Percentiles rank a stretch among this genome's conserved stretches.
Conservation (phyloP, 2,797 vertebrate species). For the Poeciliopsis infans region DNA sequence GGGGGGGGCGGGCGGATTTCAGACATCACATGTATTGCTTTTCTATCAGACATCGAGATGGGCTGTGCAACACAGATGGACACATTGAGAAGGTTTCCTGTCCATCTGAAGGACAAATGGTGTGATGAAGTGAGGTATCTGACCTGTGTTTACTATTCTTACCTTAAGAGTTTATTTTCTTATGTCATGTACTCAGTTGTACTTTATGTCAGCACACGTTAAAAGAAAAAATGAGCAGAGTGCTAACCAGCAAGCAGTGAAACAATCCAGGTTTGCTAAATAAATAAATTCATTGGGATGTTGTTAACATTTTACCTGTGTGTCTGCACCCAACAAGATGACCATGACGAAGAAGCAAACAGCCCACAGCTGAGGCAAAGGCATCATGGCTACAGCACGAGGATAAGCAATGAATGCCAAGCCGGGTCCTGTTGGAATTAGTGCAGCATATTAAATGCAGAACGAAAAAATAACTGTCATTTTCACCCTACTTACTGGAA, state of each 20-base stretch:
- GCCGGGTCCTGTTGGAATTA: constrained; percentile 68
- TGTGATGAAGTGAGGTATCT: not conserved
- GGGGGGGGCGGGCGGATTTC: not conserved
- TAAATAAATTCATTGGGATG: not conserved
- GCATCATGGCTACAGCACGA: constrained; percentile 78
- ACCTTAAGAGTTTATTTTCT: not conserved
- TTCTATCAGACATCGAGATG: not conserved
- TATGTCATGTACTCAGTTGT: not conserved
- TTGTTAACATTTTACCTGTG: constrained; percentile 59
- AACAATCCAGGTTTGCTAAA: not conserved
- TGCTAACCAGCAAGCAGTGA: not conserved
- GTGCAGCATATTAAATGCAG: not conserved
- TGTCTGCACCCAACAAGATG: constrained; percentile 76
- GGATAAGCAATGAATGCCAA: constrained; percentile 79
- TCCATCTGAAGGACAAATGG: not conserved
- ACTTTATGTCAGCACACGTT: not conserved
- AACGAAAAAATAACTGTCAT: too few species aligned
- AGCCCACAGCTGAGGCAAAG: constrained; percentile 76
- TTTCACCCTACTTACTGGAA: not conserved
- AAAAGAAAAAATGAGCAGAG: not conserved
- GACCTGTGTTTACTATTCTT: not conserved
- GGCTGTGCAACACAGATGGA: not conserved
- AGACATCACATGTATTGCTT: not conserved
- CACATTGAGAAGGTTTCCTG: not conserved
- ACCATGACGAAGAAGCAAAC: constrained; percentile 80